These are phyloP conservation scores for Microcebus jonahi DNA, from an alignment of 2,113 vertebrate genomes.

Conservation along the genomic window DNA sequence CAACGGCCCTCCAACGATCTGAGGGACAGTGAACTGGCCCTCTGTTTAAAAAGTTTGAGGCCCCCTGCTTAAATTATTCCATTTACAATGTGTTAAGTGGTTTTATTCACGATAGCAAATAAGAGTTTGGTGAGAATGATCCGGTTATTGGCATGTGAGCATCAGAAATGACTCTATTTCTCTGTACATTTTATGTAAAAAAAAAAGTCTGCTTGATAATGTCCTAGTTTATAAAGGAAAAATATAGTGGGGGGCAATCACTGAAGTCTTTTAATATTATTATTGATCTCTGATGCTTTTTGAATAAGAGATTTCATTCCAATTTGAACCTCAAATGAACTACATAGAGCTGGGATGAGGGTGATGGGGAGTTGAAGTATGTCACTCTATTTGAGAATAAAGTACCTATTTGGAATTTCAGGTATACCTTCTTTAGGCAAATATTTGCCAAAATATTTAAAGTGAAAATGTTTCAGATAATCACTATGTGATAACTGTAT, in stretches of 20 bases:
- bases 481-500: background rate
- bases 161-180: background rate
- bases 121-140: background rate
- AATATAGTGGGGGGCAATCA: background rate
- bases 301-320: background rate
- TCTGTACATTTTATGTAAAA: background rate
- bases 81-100: background rate
- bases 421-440: background rate
- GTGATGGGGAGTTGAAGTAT: background rate
- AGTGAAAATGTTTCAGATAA: background rate
- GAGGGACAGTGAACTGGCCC: too few species aligned
- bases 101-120: background rate
- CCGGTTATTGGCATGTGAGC: background rate
- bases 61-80: background rate
- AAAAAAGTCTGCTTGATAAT: background rate
- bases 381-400: background rate
- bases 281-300: background rate
- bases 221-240: background rate
- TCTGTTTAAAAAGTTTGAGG: too few species aligned
- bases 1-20: too few species aligned
- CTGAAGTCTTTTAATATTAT: background rate
- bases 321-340: background rate
- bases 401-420: background rate
- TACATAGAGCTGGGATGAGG: background rate
- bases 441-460: background rate